A percentile compares a stretch with the other conserved stretches of the same genome.
Conservation (phyloP, 2,113 vertebrate genomes). For the Actinemys pallida region DNA sequence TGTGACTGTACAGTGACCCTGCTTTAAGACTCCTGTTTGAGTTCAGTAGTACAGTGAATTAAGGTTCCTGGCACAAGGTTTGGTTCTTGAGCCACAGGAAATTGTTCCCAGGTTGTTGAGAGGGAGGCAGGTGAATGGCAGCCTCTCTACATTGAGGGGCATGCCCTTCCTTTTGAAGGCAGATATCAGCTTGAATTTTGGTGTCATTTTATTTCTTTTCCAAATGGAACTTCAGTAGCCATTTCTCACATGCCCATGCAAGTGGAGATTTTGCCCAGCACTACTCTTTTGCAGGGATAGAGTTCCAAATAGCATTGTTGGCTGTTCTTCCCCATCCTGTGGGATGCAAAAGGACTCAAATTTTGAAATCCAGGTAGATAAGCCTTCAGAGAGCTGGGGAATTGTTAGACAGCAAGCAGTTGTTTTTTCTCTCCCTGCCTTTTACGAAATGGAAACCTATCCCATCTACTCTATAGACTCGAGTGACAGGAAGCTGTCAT, state of each 20-base stretch:
- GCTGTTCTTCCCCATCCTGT: neutral
- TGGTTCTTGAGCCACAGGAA: fast-evolving
- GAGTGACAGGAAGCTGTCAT: neutral
- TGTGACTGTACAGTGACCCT: neutral
- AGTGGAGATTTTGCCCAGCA: neutral
- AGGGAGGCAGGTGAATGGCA: neutral
- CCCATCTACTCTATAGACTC: neutral
- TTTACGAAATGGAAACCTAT: neutral
- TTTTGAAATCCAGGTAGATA: neutral
- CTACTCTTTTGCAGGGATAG: neutral
- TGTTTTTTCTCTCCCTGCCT: fast-evolving
- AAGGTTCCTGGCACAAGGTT: neutral
- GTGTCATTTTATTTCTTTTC: neutral
- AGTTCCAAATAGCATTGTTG: neutral
- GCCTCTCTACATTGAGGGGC: neutral
- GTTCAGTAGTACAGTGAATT: neutral
- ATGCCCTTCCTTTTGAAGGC: neutral
- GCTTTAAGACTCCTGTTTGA: neutral
- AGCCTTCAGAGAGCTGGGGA: neutral
- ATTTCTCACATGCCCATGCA: neutral
- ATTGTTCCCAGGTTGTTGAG: neutral
- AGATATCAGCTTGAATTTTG: neutral
- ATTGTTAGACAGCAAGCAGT: fast-evolving
- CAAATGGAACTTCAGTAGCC: neutral
- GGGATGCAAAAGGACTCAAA: neutral